These are phyloP conservation scores for Acanthosepion lycidas DNA, from an alignment of 2,888 invertebrate species.

Conservation along the genomic window DNA sequence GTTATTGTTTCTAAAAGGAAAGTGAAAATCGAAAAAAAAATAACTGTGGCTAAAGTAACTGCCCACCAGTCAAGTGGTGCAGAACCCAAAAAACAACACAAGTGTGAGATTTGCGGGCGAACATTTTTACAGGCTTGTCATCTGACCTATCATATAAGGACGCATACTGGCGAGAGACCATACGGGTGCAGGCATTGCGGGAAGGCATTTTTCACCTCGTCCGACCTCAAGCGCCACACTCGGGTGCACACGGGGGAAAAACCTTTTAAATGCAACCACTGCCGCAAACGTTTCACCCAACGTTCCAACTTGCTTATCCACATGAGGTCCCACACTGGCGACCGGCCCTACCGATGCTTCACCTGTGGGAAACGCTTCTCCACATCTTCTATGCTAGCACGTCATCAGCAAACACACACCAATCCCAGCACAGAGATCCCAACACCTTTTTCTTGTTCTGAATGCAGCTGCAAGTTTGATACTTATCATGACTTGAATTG, in stretches of 20 bases:
- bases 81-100: background rate
- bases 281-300: constrained; percentile 42
- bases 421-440: background rate
- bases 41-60: too few species aligned
- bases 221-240: constrained; percentile 43
- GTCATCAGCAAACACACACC: constrained; percentile 38
- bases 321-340: constrained; percentile 42
- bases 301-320: constrained; percentile 45
- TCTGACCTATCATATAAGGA: constrained; percentile 40
- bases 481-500: background rate
- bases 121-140: constrained; percentile 41
- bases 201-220: constrained; percentile 46
- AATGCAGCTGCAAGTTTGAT: background rate
- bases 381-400: constrained; percentile 37
- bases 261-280: constrained; percentile 46
- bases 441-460: constrained; percentile 25
- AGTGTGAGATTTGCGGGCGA: constrained; percentile 44
- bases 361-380: background rate
- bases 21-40: background rate
- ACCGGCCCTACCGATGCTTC: constrained; percentile 39
- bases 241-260: constrained; percentile 42
- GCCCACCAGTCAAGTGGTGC: background rate
- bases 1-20: background rate
- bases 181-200: constrained; percentile 43
- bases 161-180: constrained; percentile 35